Evolutionary conservation across 2,888 invertebrate genomes (phyloP), one percentile per base, ranked within the genome.

Genomic region (Cartodere bifasciata): DNA sequence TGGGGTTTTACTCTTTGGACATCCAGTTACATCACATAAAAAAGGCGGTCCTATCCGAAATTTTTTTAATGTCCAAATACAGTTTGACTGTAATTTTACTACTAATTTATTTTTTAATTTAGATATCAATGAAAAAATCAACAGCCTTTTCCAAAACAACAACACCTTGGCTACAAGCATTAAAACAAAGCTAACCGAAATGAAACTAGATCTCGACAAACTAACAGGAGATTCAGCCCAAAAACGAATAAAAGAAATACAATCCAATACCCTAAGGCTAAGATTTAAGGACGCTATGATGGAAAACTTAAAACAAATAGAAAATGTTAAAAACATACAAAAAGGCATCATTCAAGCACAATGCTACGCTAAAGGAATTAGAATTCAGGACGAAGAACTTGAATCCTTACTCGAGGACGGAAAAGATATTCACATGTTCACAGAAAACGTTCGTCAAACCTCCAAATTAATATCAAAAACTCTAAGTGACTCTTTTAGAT

Each of bases 281-380:
- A 53, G 63, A 29, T 67, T 62, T 48, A 55, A 63, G 4, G 64
- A 64, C 41, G 62, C 63, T 35, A 67, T 72, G 43, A 46, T 48
- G 28, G 53, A 58, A n/a, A 72, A 72, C 46, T 67, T 67, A 50
- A 52, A 49, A 29, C 64, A 64, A 40, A 60, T 75, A 40, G 53
- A 64, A 38, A 58, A 56, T 40, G 67, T 67, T 50, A 63, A 65
- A 34, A 63, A 65, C 43, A 56, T 64, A 41, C 69, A 68, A 48
- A 63, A 65, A 38, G 50, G 53, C 3, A 56, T 72, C 41, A 62
- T 74, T 45, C 65, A 65, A 25, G 63, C 68, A 22, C 74, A 75
- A 52, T 60, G 70, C 42, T 53, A 55, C 30, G 62, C 73, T 35
- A 66, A 49, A 43, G 52, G 50, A 3, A 40, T 51, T 16, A 37